phyloP scores from a whole-genome alignment of 1,140 invertebrate genomes.

The Drosophila littoralis region DNA sequence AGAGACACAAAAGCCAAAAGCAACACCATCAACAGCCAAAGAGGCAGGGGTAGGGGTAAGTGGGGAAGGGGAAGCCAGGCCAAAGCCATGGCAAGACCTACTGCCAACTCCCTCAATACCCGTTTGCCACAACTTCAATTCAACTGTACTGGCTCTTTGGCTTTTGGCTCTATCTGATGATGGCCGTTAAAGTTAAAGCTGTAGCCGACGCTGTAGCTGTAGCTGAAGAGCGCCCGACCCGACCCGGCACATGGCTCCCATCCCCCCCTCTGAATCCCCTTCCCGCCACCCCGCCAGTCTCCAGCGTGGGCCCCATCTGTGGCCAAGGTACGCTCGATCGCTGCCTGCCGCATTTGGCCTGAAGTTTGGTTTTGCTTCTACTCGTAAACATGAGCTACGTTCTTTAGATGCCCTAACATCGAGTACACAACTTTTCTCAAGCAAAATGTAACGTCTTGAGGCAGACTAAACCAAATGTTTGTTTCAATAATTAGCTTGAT shows the following conservation, averaged over 20 bases:
- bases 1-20: slow-evolving; percentile 56
- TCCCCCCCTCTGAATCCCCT: slow-evolving; percentile 3
- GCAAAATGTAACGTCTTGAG: not conserved
- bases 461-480: not conserved
- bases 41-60: not conserved
- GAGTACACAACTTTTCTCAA: too few species aligned
- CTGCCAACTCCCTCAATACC: slow-evolving; percentile 73
- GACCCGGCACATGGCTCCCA: slow-evolving; percentile 58
- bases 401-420: slow-evolving; percentile 47
- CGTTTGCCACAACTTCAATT: slow-evolving; percentile 76
- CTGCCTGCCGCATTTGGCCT: slow-evolving; percentile 46
- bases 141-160: slow-evolving; percentile 68
- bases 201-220: slow-evolving; percentile 42
- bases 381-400: slow-evolving; percentile 80
- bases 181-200: slow-evolving; percentile 79
- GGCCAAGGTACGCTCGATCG: slow-evolving; percentile 43
- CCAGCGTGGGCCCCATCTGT: slow-evolving; percentile 17
- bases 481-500: not conserved
- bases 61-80: slow-evolving; percentile 16
- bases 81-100: slow-evolving; percentile 35
- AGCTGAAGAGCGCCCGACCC: slow-evolving; percentile 75
- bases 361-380: slow-evolving; percentile 55
- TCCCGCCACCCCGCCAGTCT: not conserved
- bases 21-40: slow-evolving; percentile 19
- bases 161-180: slow-evolving; percentile 74